Evolutionary conservation across 2,113 vertebrate genomes (phyloP).

Genomic region (Notiomystis cincta): DNA sequence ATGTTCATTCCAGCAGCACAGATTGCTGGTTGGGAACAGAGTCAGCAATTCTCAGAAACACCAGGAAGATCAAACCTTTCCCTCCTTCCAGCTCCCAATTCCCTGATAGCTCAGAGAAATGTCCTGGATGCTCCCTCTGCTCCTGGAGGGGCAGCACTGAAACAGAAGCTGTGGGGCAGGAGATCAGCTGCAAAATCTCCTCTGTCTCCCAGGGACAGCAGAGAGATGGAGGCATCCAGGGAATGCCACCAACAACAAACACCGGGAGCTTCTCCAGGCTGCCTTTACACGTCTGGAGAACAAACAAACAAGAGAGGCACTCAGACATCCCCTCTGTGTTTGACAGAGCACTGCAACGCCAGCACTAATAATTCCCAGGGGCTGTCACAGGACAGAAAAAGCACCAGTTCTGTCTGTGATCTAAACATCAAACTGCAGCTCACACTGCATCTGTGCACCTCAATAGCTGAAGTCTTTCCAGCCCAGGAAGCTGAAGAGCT

Average conservation of each 20-base stretch:
- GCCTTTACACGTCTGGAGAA: neutral
- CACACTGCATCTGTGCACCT: slow-evolving; percentile 12
- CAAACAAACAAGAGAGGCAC: slow-evolving; percentile 36
- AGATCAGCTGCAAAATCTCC: neutral
- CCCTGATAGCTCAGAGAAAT: neutral
- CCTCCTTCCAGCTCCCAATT: neutral
- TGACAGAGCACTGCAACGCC: neutral
- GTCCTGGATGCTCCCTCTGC: neutral
- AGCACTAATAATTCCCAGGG: slow-evolving; percentile 5
- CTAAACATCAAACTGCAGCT: slow-evolving; percentile 49
- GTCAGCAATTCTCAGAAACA: neutral
- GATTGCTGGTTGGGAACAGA: neutral
- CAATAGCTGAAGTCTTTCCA: neutral
- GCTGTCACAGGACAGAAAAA: neutral
- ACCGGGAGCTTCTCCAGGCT: neutral
- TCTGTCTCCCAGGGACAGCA: neutral
- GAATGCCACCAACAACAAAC: neutral
- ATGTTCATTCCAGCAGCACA: neutral
- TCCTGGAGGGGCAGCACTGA: neutral
- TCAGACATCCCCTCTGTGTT: neutral
- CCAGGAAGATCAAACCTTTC: neutral
- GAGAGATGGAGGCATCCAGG: neutral
- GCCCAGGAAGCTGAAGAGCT: slow-evolving; percentile 24
- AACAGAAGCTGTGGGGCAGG: neutral
- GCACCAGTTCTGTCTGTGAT: neutral